Evolutionary conservation across 2,797 vertebrate genomes (phyloP).

Genomic region (Enteromius trimaculatus): DNA sequence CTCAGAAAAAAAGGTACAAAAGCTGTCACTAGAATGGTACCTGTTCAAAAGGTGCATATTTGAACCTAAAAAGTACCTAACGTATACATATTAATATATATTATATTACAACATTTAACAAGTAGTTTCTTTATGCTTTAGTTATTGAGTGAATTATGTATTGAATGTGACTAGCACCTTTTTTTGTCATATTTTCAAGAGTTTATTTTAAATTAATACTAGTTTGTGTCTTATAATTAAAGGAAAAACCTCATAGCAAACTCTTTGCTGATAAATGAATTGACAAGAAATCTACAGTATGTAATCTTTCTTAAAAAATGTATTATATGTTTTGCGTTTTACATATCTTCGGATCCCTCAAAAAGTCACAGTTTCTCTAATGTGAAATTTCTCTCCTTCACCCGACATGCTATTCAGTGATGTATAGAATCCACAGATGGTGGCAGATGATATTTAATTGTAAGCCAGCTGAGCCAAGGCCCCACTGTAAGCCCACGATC

Average conservation of each 20-base stretch:
- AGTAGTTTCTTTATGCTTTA: slow-evolving; percentile 2
- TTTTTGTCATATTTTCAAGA: background rate
- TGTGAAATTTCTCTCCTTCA: background rate
- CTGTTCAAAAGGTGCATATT: background rate
- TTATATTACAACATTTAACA: background rate
- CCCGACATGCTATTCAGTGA: background rate
- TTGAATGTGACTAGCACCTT: background rate
- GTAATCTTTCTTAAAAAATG: background rate
- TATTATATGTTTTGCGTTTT: background rate
- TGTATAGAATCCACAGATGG: slow-evolving; percentile 30
- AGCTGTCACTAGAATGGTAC: background rate
- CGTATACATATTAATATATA: background rate
- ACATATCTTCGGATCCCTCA: background rate
- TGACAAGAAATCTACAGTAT: background rate
- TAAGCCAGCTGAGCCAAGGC: slow-evolving; percentile 40
- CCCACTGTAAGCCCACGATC: slow-evolving; percentile 9
- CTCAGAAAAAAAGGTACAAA: background rate
- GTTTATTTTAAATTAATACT: background rate
- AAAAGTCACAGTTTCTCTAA: background rate
- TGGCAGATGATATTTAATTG: slow-evolving; percentile 24
- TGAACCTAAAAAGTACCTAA: background rate
- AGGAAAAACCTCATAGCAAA: background rate
- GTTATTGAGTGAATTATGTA: background rate
- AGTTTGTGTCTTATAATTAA: background rate
- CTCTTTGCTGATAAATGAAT: background rate